Evolutionary conservation across 2,888 invertebrate genomes (phyloP), one percentile per base, ranked within the genome.

Genomic region (Mellilla xanthometata): DNA sequence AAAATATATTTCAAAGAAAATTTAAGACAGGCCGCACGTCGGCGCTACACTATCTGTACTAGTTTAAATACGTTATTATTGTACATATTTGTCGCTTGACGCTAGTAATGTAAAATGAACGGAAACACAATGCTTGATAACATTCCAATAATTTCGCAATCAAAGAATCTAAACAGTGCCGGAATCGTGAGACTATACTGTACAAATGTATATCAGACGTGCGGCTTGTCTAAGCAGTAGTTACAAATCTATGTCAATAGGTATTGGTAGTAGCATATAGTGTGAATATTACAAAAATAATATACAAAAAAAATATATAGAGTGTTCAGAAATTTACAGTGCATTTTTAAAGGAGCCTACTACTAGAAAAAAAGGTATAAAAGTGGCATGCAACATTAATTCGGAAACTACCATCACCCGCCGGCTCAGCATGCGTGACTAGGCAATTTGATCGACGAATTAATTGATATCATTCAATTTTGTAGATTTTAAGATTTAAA

Each of bases 221-320:
- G n/a, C n/a, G n/a, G n/a, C n/a, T n/a, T n/a, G n/a, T n/a, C 3
- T 19, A 19, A 19, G 6, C 11, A 26, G 11, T 11, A 38, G 30
- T 29, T 12, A 44, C 32, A 29, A 30, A 23, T 33, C 26, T 39
- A 36, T 39, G 38, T 34, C 43, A 35, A 19, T 36, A 36, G 38
- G 29, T 23, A n/a, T 43, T 22, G 31, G 33, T 43, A 49, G 42
- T 23, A 7, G 9, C 12, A 30, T 11, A 8, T 7, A 27, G 22
- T 35, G 30, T 15, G 23, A n/a, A 30, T 13, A 7, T 33, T 19
- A 19, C 6, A 19, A 5, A 19, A 19, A n/a, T n/a, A 19, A 19
- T 19, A 4, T 19, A 4, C 3, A 19, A 3, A 19, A 6, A 4
- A n/a, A 34, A 12, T 24, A 24, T 24, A 4, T 15, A 15, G 19